Base-by-base conservation (phyloP, 2,888 invertebrate genomes). In the Lepidocyrtinus sp. region DNA sequence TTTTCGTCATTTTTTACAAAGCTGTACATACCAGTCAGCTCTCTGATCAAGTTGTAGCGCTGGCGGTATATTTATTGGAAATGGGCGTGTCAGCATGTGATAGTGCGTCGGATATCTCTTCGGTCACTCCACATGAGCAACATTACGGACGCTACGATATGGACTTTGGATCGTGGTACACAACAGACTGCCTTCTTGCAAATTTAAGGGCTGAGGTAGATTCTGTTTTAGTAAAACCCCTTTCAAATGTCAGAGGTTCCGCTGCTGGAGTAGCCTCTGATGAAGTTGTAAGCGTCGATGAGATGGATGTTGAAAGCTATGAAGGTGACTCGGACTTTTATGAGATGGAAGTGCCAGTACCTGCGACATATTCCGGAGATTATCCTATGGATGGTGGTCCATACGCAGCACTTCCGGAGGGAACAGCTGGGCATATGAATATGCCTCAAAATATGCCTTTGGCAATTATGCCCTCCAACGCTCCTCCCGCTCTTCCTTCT, bases 41-140 rank as follows among this genome's bases (percentile, higher is more conserved):
- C 77, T 94, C 96, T 64, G 98, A 98, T 89, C 96, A 96, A 89
- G 93, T 96, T 87, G 91, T 97, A 87, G 95, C 96, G 72, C 90
- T 97, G 78, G 92, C 95, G 1, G 91, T 97, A 17, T 97, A 96
- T 89, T 91, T 98, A 77, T 90, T 98, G 82, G 95, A 96, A 89
- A 93, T 96, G 89, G 94, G 95, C 27, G 92, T 96, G 5, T 91
- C 90, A 75, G 90, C 89, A 74, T 86, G 87, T 61, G 87, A 88
- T 82, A 85, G 87, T 1, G 82, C 82, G 45, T 25, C 59, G 5
- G 87, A 87, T 45, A 63, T 79, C 7, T 70, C 77, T 26, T 86
- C 87, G 1, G 90, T 90, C 19, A 74, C 86, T 86, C 88, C 82
- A 64, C 88, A 88, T 69, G 87, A 88, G 88, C 75, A 85, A 63